Evolutionary conservation across 1,140 invertebrate species (phyloP).

Genomic region (Nymphalis io): DNA sequence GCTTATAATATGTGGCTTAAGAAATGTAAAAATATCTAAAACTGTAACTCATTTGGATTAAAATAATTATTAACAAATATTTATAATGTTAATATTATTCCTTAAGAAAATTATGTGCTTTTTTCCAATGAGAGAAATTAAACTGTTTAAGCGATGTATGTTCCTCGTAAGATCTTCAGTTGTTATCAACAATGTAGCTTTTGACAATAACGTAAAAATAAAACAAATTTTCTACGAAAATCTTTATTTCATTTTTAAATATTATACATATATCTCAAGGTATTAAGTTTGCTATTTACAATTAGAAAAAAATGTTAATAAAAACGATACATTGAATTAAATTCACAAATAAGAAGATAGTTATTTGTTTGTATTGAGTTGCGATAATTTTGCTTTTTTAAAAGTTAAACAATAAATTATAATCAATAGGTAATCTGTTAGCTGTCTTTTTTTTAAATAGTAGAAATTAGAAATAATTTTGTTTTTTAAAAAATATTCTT

Average conservation of each 20-base stretch:
- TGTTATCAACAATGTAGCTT: neutral
- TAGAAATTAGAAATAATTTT: neutral
- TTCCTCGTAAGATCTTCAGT: neutral
- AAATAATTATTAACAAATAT: too few relatives aligned
- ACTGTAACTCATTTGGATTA: too few relatives aligned
- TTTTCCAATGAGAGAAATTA: too few relatives aligned
- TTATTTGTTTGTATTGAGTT: too few relatives aligned
- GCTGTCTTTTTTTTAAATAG: neutral
- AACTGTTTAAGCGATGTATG: neutral
- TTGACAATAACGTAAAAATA: slow-evolving; percentile 15
- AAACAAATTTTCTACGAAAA: slow-evolving; percentile 61
- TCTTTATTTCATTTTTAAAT: slow-evolving; percentile 74
- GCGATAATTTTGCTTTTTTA: neutral
- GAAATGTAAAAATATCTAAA: too few relatives aligned
- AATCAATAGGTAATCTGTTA: neutral
- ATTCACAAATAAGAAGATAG: slow-evolving; percentile 3
- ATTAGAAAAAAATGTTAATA: slow-evolving; percentile 53
- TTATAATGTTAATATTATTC: too few relatives aligned
- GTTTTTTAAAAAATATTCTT: neutral
- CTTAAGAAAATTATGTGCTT: too few relatives aligned
- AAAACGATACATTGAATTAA: slow-evolving; percentile 41
- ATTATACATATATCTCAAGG: slow-evolving; percentile 59
- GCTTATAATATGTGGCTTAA: too few relatives aligned
- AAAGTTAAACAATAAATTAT: neutral
- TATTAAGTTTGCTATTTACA: slow-evolving; percentile 62